phyloP scores from a whole-genome alignment of 2,797 vertebrate species.

The Karalla daura region DNA sequence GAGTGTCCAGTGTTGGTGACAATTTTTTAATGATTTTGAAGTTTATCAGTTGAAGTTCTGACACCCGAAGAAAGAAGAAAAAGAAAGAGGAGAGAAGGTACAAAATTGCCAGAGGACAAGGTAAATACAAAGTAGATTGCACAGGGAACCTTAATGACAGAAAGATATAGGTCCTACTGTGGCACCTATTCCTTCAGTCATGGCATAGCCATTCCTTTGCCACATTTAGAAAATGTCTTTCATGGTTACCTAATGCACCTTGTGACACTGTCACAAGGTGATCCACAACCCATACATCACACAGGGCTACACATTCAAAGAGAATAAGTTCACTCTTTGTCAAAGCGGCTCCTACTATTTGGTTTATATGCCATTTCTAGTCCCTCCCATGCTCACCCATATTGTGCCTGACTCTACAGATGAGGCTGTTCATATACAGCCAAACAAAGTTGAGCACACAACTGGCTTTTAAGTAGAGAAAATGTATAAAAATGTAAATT shows the following conservation, averaged over 20 bases:
- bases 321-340: constrained; percentile 26
- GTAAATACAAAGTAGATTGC: constrained; percentile 33
- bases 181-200: constrained; percentile 79
- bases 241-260: constrained; percentile 85
- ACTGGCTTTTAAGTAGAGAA: neutral
- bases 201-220: constrained; percentile 85
- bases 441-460: neutral
- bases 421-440: neutral
- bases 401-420: constrained; percentile 19
- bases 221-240: constrained; percentile 86
- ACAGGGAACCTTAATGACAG: constrained; percentile 60
- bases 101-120: constrained; percentile 30
- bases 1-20: neutral
- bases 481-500: neutral
- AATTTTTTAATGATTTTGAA: neutral
- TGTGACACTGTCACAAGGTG: constrained; percentile 83
- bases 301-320: constrained; percentile 39
- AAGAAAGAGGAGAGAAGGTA: neutral
- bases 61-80: neutral
- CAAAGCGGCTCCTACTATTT: too few relatives aligned
- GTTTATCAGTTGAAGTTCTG: neutral
- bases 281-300: constrained; percentile 74
- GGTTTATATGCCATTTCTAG: constrained; percentile 7
- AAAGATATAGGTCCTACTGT: constrained; percentile 72
- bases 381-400: neutral